Evolutionary conservation across 2,888 invertebrate genomes (phyloP), one percentile per base, ranked within the genome.

Genomic region (Elegia similella): DNA sequence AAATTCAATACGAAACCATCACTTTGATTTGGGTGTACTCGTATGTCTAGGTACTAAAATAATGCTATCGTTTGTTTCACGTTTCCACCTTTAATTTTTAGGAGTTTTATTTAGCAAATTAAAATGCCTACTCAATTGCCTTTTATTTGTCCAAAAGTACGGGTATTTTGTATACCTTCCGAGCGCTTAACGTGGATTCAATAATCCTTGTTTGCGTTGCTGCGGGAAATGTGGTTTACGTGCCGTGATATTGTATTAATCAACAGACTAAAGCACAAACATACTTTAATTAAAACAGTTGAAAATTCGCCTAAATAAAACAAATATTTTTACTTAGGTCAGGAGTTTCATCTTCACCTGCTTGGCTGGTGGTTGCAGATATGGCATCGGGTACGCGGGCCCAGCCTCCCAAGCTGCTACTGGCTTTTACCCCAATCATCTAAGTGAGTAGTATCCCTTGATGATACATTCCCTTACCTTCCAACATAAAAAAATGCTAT

Each of bases 141-240:
- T 50, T 34, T 13, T 13, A 34, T 34, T 15, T 34, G 13, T 16
- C 16, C 12, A 3, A 32, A 50, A 50, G 16, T 34, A 32, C 32
- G 12, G 16, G 34, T 34, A 29, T 43, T 13, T 30, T 44, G 42
- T 43, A 53, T 50, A 46, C 50, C 50, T 50, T 12, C n/a, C 12
- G 48, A 16, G 34, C n/a, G 13, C 15, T 56, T 17, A 34, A 13
- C 42, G 42, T 53, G 42, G 52, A 42, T 52, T 57, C 52, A 38
- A 59, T 58, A 59, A 62, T 61, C 52, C 52, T 63, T 65, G 62
- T 66, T 67, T 68, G 66, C 57, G 48, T 58, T 42, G 32, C 15
- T 50, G 53, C 52, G 43, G 46, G 50, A 16, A 50, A 38, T 34
- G 32, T 32, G 65, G 63, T 63, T 63, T 58, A 60, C 52, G 62